Evolutionary conservation across 1,140 invertebrate species (phyloP).

Genomic region (Neodiprion lecontei): DNA sequence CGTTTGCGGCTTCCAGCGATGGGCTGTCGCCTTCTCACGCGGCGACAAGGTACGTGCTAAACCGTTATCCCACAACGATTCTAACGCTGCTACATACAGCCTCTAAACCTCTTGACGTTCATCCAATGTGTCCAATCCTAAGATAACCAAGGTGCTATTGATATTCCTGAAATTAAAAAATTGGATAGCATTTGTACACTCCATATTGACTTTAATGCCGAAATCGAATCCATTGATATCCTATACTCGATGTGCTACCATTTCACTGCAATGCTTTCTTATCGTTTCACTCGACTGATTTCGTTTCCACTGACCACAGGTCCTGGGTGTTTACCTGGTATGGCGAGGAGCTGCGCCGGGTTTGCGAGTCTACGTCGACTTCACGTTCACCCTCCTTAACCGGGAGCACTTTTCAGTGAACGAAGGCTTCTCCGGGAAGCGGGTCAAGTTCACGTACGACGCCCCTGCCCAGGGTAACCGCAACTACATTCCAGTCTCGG

Average conservation of each 20-base stretch:
- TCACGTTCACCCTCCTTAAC: conserved; percentile 84
- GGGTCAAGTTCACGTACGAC: conserved; percentile 79
- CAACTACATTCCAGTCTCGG: conserved; percentile 80
- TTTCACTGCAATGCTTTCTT: too few relatives aligned
- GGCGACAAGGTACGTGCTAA: conserved; percentile 70
- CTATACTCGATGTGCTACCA: too few relatives aligned
- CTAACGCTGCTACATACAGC: too few relatives aligned
- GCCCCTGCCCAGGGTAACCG: conserved; percentile 79
- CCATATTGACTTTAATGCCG: too few relatives aligned
- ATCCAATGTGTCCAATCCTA: conserved; percentile 1
- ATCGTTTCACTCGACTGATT: too few relatives aligned
- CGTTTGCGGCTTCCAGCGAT: conserved; percentile 84
- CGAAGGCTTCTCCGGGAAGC: conserved; percentile 82
- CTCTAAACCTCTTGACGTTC: conserved; percentile 18
- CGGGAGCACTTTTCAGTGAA: conserved; percentile 87
- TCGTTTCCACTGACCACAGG: conserved; percentile 40
- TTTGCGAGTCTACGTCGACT: conserved; percentile 82
- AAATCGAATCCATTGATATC: too few relatives aligned
- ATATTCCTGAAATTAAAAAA: too few relatives aligned
- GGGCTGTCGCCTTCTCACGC: conserved; percentile 85
- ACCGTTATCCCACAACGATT: too few relatives aligned
- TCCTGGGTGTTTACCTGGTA: conserved; percentile 82
- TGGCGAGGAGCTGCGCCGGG: conserved; percentile 78
- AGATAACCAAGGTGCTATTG: too few relatives aligned
- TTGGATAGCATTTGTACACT: too few relatives aligned